Conservation (phyloP, 2,113 vertebrate genomes). For the Dasypus novemcinctus region DNA sequence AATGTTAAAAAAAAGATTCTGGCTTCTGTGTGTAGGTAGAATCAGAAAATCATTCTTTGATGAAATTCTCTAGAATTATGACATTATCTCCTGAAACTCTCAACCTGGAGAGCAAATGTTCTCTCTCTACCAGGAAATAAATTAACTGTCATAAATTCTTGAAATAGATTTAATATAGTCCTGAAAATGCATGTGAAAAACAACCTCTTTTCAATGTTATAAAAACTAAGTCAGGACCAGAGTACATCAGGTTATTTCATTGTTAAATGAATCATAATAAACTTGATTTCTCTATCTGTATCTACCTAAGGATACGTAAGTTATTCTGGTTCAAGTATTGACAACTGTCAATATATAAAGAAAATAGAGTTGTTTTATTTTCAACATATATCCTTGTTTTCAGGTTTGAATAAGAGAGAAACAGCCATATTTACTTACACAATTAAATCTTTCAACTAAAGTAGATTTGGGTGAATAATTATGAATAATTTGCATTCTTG, state of each 20-base stretch:
- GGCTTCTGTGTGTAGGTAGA: background rate
- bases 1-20: background rate
- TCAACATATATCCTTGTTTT: background rate
- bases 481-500: background rate
- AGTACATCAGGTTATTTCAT: background rate
- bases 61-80: conserved; percentile 38
- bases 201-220: background rate
- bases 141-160: conserved; percentile 43
- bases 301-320: background rate
- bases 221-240: background rate
- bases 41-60: background rate
- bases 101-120: background rate
- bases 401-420: background rate
- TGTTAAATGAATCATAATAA: background rate
- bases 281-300: background rate
- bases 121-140: conserved; percentile 49
- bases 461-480: background rate
- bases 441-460: background rate
- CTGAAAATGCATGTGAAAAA: background rate
- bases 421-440: background rate
- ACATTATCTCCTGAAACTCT: background rate
- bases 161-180: conserved; percentile 33
- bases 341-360: conserved; percentile 7
- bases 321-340: background rate
- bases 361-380: background rate